Evolutionary conservation across 2,113 vertebrate genomes (phyloP).

Genomic region (Odontesthes bonariensis): DNA sequence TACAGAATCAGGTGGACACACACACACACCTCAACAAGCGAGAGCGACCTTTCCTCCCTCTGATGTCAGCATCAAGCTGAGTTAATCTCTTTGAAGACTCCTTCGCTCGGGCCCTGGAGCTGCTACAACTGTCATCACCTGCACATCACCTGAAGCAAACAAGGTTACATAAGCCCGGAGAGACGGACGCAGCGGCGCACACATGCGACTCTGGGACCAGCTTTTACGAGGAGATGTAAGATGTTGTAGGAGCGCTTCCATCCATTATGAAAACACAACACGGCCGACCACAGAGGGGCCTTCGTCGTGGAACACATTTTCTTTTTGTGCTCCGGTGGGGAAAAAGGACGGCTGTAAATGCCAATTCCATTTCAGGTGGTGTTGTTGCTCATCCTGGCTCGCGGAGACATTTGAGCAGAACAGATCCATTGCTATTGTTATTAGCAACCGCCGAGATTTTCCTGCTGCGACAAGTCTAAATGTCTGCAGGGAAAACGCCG

Average conservation of each 20-base stretch:
- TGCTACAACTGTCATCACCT: slow-evolving; percentile 44
- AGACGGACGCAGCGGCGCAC: slow-evolving; percentile 10
- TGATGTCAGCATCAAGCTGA: slow-evolving; percentile 52
- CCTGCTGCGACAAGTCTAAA: slow-evolving; percentile 8
- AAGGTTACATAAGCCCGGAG: slow-evolving; percentile 27
- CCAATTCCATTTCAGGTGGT: background rate
- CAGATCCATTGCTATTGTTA: background rate
- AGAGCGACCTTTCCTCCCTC: slow-evolving; percentile 51
- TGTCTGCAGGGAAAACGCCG: background rate
- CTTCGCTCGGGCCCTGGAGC: slow-evolving; percentile 28
- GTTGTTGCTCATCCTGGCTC: background rate
- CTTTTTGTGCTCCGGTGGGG: background rate
- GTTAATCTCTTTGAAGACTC: slow-evolving; percentile 58
- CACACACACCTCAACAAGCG: slow-evolving; percentile 21
- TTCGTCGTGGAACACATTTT: background rate
- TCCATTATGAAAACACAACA: slow-evolving; percentile 5
- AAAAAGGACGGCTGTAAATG: background rate
- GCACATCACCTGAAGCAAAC: slow-evolving; percentile 51
- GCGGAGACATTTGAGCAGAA: background rate
- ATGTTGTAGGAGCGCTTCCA: background rate
- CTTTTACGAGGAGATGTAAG: background rate
- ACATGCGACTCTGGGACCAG: background rate
- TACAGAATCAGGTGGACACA: background rate
- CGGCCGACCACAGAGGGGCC: background rate
- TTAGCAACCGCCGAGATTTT: slow-evolving; percentile 12